Base-by-base conservation (phyloP, 2,888 invertebrate species). In the Graphium colonna region DNA sequence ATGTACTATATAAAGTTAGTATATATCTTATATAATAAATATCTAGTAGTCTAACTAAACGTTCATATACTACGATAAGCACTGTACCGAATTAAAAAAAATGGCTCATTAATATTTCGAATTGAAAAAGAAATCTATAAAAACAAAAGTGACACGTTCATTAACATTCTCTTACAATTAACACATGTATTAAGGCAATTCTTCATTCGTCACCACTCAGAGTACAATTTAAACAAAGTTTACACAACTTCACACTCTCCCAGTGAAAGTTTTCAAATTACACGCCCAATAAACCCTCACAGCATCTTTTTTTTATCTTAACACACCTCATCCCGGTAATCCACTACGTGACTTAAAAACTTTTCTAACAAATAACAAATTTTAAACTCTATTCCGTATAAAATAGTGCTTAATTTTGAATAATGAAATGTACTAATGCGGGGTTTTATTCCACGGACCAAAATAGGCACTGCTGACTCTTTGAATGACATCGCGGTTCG, bases 401-500 rank as follows among this genome's bases (percentile, higher is more conserved):
- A 8, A 9, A 52, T 57, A 67, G 58, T 67, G 62, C 63, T 58
- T 53, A 69, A 64, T 64, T 58, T 61, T 26, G 47, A 60, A 56
- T 51, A 56, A 40, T 58, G 67, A 41, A 40, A 53, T 52, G 42
- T 5, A 3, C 4, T 7, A 7, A 5, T 7, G 26, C 7, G 7
- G 26, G 3, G 3, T 26, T 26, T 17, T 43, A 51, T 77, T 75
- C 65, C 69, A 68, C 69, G 71, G 73, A 73, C 71, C 71, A 74
- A 69, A 77, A 75, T 75, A 70, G 68, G 63, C 64, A 69, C 65
- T 71, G 73, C 71, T 68, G 74, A 74, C 71, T 66, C 73, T 73
- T 70, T 74, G 71, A 64, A 64, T 67, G 63, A 63, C n/a, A n/a
- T n/a, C n/a, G n/a, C n/a, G n/a, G n/a, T n/a, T n/a, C n/a, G 39